A percentile compares a stretch with the other conserved stretches of the same genome.
These are phyloP conservation scores for Sarcophaga rosellei DNA, from an alignment of 2,888 invertebrate species.

Conservation along the genomic window DNA sequence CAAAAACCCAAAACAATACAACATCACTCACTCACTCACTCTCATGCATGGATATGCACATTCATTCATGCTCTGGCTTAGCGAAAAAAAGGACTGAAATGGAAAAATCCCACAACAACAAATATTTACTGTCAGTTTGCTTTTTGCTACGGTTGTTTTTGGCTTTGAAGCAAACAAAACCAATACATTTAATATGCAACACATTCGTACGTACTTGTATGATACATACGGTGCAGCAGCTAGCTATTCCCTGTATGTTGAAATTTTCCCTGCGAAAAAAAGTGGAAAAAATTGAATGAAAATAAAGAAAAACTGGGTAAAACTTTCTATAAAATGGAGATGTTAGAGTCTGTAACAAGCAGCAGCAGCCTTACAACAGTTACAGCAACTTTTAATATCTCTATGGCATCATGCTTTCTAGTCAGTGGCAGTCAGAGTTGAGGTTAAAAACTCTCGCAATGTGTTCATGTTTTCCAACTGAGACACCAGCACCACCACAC, in stretches of 20 bases:
- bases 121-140: slow-evolving; percentile 27
- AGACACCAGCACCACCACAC: neutral
- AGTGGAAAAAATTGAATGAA: neutral
- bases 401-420: slow-evolving; percentile 26
- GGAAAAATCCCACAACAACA: slow-evolving; percentile 6
- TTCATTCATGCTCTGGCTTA: slow-evolving; percentile 21
- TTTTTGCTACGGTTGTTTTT: neutral
- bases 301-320: slow-evolving; percentile 1
- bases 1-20: slow-evolving; percentile 29
- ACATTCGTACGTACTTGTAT: slow-evolving; percentile 7
- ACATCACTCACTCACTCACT: slow-evolving; percentile 54
- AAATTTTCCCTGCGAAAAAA: slow-evolving; percentile 4
- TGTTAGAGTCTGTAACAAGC: slow-evolving; percentile 14
- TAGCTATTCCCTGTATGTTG: slow-evolving; percentile 55
- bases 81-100: slow-evolving; percentile 7
- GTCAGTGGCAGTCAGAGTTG: neutral
- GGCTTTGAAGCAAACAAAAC: neutral
- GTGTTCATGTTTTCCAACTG: neutral
- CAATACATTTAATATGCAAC: neutral
- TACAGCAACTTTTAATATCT: slow-evolving; percentile 17
- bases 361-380: slow-evolving; percentile 1
- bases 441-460: neutral
- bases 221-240: slow-evolving; percentile 21
- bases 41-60: too few relatives aligned
- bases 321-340: slow-evolving; percentile 46